Percentiles rank a stretch among this genome's conserved stretches.
These are phyloP conservation scores for Orbicella faveolata DNA, from an alignment of 64 coral and sea anemone species.

Conservation along the genomic window DNA sequence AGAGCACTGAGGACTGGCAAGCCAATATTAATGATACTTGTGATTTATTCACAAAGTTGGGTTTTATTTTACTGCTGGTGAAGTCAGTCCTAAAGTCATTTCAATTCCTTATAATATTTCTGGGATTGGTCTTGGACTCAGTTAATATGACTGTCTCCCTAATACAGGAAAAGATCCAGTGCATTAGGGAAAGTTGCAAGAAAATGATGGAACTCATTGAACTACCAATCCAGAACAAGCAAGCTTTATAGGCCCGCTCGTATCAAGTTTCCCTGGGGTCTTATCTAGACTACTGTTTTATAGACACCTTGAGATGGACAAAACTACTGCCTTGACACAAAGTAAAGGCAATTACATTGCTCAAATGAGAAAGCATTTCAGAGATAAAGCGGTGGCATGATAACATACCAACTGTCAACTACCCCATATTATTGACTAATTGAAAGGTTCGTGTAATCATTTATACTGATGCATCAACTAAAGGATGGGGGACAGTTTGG, in stretches of 20 bases:
- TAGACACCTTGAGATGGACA: neutral
- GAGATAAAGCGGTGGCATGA: too few relatives aligned
- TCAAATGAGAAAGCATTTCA: neutral
- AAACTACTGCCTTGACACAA: neutral
- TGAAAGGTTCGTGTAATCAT: too few relatives aligned
- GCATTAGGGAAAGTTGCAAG: neutral
- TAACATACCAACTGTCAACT: too few relatives aligned
- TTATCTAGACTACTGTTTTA: constrained; percentile 39
- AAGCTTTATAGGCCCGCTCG: constrained; percentile 10
- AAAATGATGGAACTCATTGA: constrained; percentile 4
- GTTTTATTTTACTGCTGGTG: neutral
- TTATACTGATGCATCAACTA: too few relatives aligned
- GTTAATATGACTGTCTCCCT: constrained; percentile 48
- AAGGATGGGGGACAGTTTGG: too few relatives aligned
- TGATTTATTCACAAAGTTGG: constrained; percentile 31
- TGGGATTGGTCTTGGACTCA: constrained; percentile 38
- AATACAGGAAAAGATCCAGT: constrained; percentile 5
- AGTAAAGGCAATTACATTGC: constrained; percentile 38
- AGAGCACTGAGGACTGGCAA: constrained; percentile 27
- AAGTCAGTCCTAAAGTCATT: constrained; percentile 4
- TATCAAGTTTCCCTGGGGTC: constrained; percentile 38
- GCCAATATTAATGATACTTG: constrained; percentile 16
- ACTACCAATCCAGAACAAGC: neutral
- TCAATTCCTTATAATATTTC: constrained; percentile 26
- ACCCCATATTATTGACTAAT: too few relatives aligned